phyloP scores from a whole-genome alignment of 2,888 invertebrate genomes.

The Pemphredon lugubris region DNA sequence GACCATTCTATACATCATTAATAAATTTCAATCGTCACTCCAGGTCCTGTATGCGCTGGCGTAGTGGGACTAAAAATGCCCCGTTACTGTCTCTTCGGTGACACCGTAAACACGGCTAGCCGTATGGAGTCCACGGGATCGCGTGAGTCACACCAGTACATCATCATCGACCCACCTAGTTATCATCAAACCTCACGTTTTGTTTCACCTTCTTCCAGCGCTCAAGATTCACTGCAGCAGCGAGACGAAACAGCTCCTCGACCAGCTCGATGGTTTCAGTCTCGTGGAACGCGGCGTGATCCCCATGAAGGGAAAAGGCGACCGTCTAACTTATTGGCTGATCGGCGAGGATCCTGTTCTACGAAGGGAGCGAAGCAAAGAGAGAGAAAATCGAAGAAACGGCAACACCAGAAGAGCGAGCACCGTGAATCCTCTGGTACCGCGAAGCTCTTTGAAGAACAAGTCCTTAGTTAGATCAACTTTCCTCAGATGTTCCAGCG shows the following conservation, averaged over 20 bases:
- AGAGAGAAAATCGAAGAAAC: constrained; percentile 82
- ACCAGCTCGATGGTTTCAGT: constrained; percentile 89
- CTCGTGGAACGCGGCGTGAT: constrained; percentile 89
- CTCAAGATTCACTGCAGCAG: constrained; percentile 92
- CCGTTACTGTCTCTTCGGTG: constrained; percentile 94
- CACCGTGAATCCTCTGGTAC: constrained; percentile 75
- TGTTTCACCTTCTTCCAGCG: constrained; percentile 84
- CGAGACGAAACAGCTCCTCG: constrained; percentile 87
- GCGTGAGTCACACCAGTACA: constrained; percentile 82
- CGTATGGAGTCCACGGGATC: constrained; percentile 93
- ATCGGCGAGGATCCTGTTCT: constrained; percentile 87
- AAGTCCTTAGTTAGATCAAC: constrained; percentile 82
- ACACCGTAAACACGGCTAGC: constrained; percentile 95
- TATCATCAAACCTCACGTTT: too few relatives aligned
- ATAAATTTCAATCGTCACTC: too few relatives aligned
- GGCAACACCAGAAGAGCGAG: constrained; percentile 30
- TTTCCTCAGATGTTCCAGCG: constrained; percentile 87
- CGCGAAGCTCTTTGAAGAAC: constrained; percentile 88
- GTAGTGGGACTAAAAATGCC: constrained; percentile 97
- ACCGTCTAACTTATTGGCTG: constrained; percentile 92
- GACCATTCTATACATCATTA: too few relatives aligned
- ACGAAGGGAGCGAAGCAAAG: constrained; percentile 83
- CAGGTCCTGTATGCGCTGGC: constrained; percentile 95
- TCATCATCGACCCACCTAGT: background rate
- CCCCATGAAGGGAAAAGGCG: constrained; percentile 92